Evolutionary conservation across 1,140 invertebrate species (phyloP).

Genomic region (Coenobita brevimanus): DNA sequence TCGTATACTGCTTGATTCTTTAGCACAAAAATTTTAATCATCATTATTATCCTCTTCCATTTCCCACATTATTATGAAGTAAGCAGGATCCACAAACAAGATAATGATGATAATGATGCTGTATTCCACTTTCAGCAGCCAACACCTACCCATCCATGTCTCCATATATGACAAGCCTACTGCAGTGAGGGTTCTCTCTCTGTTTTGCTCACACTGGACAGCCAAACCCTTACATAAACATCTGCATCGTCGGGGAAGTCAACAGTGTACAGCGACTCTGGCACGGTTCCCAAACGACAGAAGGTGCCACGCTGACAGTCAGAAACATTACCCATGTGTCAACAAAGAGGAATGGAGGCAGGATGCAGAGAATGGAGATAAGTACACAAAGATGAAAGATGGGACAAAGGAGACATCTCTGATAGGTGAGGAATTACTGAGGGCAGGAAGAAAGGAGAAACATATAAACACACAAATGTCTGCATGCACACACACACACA

Average conservation of each 20-base stretch:
- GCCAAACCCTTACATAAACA: conserved; percentile 58
- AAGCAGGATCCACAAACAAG: too few species aligned
- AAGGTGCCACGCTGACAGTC: conserved; percentile 50
- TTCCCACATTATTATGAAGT: too few species aligned
- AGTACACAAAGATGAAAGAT: background rate
- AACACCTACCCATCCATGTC: too few species aligned
- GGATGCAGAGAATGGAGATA: conserved; percentile 28
- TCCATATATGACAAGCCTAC: too few species aligned
- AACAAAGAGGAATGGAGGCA: conserved; percentile 27
- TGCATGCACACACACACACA: background rate
- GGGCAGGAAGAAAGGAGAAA: conserved; percentile 1
- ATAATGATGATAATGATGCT: too few species aligned
- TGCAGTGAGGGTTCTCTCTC: too few species aligned
- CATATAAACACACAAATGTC: background rate
- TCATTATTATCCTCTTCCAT: too few species aligned
- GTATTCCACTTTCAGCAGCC: too few species aligned
- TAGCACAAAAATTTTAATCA: too few species aligned
- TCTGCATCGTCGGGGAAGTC: conserved; percentile 42
- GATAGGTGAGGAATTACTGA: background rate
- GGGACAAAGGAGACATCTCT: background rate
- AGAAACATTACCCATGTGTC: conserved; percentile 32
- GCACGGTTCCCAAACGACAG: conserved; percentile 50
- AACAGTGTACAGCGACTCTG: conserved; percentile 58
- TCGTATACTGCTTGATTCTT: too few species aligned
- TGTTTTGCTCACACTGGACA: too few species aligned